Evolutionary conservation across 2,888 invertebrate species (phyloP).

Genomic region (Drosophila buzzatii): DNA sequence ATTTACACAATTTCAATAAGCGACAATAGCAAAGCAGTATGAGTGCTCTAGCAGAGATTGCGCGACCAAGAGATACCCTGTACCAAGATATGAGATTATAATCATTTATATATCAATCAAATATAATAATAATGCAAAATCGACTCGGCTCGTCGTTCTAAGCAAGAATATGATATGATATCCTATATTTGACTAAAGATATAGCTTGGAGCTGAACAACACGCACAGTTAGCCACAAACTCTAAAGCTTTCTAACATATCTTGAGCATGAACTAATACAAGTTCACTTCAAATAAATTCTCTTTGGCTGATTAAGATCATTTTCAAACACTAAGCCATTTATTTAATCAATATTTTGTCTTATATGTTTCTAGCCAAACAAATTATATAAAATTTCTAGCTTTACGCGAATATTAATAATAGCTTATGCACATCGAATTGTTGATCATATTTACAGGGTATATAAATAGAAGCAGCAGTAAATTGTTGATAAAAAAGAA

Average conservation of each 20-base stretch:
- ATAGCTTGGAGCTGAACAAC: not conserved
- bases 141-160: no score
- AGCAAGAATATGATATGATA: not conserved
- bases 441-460: no score
- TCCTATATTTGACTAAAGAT: not conserved
- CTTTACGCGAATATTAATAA: not conserved
- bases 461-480: not conserved
- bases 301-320: no score
- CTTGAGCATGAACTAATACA: not conserved
- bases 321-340: not conserved
- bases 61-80: not conserved
- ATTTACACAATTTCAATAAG: slow-evolving; percentile 75
- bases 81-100: not conserved
- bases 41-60: not conserved
- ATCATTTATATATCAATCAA: no score
- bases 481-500: not conserved
- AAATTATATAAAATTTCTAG: no score
- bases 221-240: not conserved
- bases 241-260: not conserved
- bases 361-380: not conserved
- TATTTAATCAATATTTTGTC: not conserved
- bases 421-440: no score
- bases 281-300: not conserved
- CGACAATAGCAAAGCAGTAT: slow-evolving; percentile 24
- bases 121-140: no score